Percentiles rank a stretch among this genome's conserved stretches.
Evolutionary conservation across 2,797 vertebrate genomes (phyloP).

Genomic region (Loriculus beryllinus): DNA sequence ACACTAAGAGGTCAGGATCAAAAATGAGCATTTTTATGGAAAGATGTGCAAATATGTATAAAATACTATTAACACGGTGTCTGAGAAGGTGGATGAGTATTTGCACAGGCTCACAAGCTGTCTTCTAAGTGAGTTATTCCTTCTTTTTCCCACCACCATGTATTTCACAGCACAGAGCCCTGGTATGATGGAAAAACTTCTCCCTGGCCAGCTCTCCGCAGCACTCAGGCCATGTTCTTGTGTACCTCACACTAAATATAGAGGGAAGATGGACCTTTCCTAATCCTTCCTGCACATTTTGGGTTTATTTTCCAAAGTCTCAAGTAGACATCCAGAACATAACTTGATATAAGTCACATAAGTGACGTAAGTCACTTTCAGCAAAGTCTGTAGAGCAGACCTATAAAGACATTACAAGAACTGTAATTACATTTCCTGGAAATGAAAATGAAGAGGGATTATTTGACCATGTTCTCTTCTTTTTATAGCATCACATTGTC

Average conservation of each 20-base stretch:
- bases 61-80: not conserved
- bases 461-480: not conserved
- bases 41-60: accelerated
- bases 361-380: not conserved
- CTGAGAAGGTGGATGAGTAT: not conserved
- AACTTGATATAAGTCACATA: not conserved
- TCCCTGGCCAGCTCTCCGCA: accelerated
- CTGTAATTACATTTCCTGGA: slow-evolving; percentile 12
- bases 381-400: not conserved
- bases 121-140: not conserved
- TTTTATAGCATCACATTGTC: slow-evolving; percentile 39
- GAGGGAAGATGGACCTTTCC: not conserved
- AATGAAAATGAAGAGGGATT: slow-evolving; percentile 22
- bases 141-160: not conserved
- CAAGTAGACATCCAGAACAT: not conserved
- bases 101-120: not conserved
- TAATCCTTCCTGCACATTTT: not conserved
- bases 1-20: not conserved
- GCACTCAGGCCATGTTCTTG: not conserved
- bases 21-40: accelerated
- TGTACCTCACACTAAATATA: not conserved
- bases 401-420: not conserved
- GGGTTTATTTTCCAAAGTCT: not conserved
- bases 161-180: not conserved
- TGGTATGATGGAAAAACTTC: not conserved